These are phyloP conservation scores for Solenodon paradoxus DNA, from an alignment of 2,113 vertebrate genomes.

Conservation along the genomic window DNA sequence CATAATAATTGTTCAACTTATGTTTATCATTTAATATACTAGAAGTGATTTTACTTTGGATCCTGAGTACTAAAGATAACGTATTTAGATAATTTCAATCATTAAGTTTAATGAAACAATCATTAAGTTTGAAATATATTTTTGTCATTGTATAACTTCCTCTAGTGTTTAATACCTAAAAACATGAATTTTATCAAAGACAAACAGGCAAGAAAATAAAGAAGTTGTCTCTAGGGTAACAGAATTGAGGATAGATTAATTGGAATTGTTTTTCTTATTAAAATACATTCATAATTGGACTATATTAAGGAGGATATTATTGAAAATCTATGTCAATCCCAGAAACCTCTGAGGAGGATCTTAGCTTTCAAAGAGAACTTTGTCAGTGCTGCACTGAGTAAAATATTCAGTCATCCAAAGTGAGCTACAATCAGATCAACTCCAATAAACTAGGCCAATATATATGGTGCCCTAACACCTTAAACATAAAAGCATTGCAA, in stretches of 20 bases:
- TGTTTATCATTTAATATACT: not conserved
- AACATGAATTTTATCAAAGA: not conserved
- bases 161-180: constrained; percentile 39
- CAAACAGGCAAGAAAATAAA: not conserved
- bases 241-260: not conserved
- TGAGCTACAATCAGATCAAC: not conserved
- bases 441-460: too few relatives aligned
- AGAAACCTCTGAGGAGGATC: not conserved
- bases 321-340: not conserved
- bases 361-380: not conserved
- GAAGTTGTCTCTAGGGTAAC: not conserved
- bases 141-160: not conserved
- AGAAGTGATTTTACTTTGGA: not conserved
- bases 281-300: not conserved
- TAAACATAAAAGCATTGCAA: not conserved
- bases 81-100: not conserved
- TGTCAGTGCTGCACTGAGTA: rapidly evolving
- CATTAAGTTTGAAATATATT: not conserved
- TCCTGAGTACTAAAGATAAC: constrained; percentile 13
- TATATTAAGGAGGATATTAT: not conserved
- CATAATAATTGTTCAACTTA: not conserved
- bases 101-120: not conserved
- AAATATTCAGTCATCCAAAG: not conserved
- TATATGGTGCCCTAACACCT: not conserved
- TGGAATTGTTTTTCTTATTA: not conserved